Percentiles rank a stretch among this genome's conserved stretches.
These are phyloP conservation scores for Anolis apletophallus DNA, from an alignment of 2,797 vertebrate genomes.

Conservation along the genomic window DNA sequence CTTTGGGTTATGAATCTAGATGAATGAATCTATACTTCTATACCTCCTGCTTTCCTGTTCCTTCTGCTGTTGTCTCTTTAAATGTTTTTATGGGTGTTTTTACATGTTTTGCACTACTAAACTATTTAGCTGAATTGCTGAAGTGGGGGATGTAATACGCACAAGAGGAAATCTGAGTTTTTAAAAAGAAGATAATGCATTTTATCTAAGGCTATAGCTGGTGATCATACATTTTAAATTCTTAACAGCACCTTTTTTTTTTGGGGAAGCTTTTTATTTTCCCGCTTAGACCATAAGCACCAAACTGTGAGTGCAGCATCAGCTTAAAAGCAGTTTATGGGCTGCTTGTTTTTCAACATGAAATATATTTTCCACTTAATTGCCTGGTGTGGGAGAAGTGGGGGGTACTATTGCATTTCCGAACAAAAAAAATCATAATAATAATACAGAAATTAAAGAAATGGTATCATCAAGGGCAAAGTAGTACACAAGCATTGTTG, in stretches of 20 bases:
- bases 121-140: constrained; percentile 72
- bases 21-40: constrained; percentile 3
- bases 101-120: constrained; percentile 64
- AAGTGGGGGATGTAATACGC: constrained; percentile 65
- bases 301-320: constrained; percentile 73
- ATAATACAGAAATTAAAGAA: neutral
- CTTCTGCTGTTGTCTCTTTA: constrained; percentile 49
- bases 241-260: constrained; percentile 35
- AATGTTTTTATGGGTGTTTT: constrained; percentile 66
- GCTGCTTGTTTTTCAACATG: constrained; percentile 79
- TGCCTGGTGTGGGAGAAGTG: constrained; percentile 66
- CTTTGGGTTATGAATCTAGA: neutral
- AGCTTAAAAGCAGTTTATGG: constrained; percentile 77
- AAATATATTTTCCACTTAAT: constrained; percentile 79
- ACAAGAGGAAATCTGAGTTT: constrained; percentile 65
- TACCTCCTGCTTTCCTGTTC: neutral
- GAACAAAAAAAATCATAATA: neutral
- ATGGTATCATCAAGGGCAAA: neutral
- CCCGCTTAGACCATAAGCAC: constrained; percentile 59
- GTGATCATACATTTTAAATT: constrained; percentile 72
- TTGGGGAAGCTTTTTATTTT: neutral
- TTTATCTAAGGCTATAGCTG: constrained; percentile 67
- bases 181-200: neutral
- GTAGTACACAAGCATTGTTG: no score
- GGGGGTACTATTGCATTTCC: constrained; percentile 74